Evolutionary conservation across 2,888 invertebrate species (phyloP), one percentile per base, ranked within the genome.

Genomic region (Nycteola revayana): DNA sequence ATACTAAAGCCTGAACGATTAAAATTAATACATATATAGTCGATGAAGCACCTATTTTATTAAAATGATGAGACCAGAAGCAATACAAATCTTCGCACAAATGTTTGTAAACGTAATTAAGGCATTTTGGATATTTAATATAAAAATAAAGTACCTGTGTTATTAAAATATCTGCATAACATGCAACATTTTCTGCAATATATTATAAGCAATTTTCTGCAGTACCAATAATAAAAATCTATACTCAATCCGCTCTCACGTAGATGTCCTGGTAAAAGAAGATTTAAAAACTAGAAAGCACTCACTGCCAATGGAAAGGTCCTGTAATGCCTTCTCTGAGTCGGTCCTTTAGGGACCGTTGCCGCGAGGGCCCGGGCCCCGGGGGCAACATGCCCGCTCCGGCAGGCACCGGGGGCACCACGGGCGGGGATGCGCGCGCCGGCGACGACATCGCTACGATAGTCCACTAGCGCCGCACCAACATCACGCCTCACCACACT

Each of bases 221-320:
- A 14, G 14, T 14, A 14, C n/a, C n/a, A n/a, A n/a, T n/a, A 14
- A 14, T 2, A 5, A 21, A 21, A 21, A 21, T 21, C 5, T 14
- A 14, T 3, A 14, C 21, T 21, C 21, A 21, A 9, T 4, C 11
- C 11, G 37, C 14, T 7, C 36, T 37, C 35, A 11, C 25, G 30
- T 21, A 22, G 7, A 35, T 8, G 9, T 14, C 29, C 58, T 53
- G n/a, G 47, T n/a, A 9, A 53, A 52, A 11, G 4, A 25, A 8
- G 9, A 3, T 21, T 21, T 21, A 21, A n/a, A 21, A 7, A 21
- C 2, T 21, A 10, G 42, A 22, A 38, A 60, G 47, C 71, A 94
- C 94, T 94, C 90, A 94, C 94, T 94, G 94, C 94, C 94, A 94
- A 66, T 92, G 91, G 75, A 94, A 93, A 64, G 93, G 93, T 77